phyloP scores from a whole-genome alignment of 2,113 vertebrate species.

The Smithornis capensis region DNA sequence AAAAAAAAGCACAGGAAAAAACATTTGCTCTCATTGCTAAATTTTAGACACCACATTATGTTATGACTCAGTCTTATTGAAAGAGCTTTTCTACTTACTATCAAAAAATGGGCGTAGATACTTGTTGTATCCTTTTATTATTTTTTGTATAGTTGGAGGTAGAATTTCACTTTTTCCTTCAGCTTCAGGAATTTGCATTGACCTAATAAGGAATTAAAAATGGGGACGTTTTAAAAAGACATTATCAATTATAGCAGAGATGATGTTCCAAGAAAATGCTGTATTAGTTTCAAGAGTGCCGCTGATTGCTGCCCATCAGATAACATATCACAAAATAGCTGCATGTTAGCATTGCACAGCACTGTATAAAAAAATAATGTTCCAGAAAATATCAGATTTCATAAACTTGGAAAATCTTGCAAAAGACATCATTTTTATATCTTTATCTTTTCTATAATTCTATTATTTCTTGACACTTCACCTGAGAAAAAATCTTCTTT shows the following conservation, averaged over 20 bases:
- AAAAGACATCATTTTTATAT: not conserved
- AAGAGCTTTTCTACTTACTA: slow-evolving; percentile 74
- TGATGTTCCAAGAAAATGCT: not conserved
- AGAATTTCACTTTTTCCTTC: slow-evolving; percentile 85
- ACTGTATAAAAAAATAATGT: not conserved
- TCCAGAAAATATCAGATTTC: not conserved
- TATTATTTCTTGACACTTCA: not conserved
- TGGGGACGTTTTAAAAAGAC: not conserved
- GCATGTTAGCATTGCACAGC: not conserved
- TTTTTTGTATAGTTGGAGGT: slow-evolving; percentile 87
- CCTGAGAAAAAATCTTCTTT: not conserved
- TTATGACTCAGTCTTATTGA: not conserved
- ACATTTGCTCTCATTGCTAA: not conserved
- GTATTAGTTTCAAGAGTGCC: not conserved
- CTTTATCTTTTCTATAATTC: not conserved
- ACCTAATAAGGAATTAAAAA: slow-evolving; percentile 15
- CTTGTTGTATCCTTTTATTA: slow-evolving; percentile 94
- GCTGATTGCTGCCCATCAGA: not conserved
- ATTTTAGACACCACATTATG: not conserved
- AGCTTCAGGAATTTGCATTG: slow-evolving; percentile 23
- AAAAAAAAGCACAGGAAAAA: not conserved
- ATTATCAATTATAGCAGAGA: not conserved
- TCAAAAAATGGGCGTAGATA: slow-evolving; percentile 92
- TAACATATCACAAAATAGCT: not conserved
- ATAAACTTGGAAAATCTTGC: not conserved